Conservation (phyloP, 2,113 vertebrate species). For the Labeo rohita region DNA sequence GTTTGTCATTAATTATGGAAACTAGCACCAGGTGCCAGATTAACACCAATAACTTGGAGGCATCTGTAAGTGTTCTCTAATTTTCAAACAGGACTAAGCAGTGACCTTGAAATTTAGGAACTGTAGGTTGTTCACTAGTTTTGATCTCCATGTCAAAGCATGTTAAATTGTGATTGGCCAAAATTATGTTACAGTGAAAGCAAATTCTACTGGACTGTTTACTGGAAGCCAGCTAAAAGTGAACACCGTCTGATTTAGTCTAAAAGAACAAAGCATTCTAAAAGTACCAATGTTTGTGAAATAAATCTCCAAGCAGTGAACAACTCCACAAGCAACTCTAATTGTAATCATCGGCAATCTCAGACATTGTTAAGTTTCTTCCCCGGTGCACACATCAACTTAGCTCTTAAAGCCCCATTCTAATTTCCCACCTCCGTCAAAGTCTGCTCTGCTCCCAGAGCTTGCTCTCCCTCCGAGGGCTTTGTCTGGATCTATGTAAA, state of each 20-base stretch:
- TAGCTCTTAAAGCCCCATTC: constrained; percentile 73
- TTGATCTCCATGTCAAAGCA: no score
- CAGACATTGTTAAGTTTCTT: constrained; percentile 72
- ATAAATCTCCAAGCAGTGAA: constrained; percentile 67
- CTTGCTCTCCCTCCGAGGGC: constrained; percentile 53
- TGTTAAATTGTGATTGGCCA: neutral
- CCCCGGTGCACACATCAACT: constrained; percentile 73
- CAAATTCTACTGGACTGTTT: neutral
- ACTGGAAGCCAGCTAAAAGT: neutral
- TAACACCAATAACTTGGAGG: no score
- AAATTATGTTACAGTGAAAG: neutral
- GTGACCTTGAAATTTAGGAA: no score
- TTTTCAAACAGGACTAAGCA: no score
- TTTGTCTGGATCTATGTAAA: constrained; percentile 68
- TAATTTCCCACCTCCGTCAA: constrained; percentile 78
- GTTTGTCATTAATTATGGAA: no score
- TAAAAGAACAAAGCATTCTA: constrained; percentile 27
- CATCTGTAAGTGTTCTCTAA: no score
- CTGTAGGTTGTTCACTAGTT: no score
- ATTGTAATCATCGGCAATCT: constrained; percentile 78
- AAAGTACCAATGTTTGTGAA: constrained; percentile 51
- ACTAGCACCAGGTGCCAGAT: no score
- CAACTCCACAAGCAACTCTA: constrained; percentile 73
- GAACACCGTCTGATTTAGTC: constrained; percentile 10
- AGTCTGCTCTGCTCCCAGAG: constrained; percentile 63